Percentiles rank a stretch among this genome's conserved stretches.
Conservation (phyloP, 53 echinoderm and acorn worm species). For the Antedon mediterranea region DNA sequence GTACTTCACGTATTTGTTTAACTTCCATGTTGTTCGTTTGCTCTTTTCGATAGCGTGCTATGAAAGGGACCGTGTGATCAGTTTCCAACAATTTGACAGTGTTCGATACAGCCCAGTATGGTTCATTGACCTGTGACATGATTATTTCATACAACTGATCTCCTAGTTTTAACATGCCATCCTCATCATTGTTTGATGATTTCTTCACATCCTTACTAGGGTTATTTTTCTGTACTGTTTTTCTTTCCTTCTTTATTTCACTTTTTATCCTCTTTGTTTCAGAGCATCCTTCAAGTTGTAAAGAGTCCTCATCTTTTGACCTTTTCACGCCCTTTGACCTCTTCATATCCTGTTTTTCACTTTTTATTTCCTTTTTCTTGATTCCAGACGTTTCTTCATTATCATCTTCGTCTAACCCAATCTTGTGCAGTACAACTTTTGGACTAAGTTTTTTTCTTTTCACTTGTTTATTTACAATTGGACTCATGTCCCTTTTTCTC, state of each 20-base stretch:
- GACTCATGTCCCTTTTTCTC: background rate
- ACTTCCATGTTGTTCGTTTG: slow-evolving; percentile 72
- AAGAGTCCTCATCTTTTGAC: no score
- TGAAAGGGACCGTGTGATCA: slow-evolving; percentile 73
- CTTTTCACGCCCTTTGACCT: no score
- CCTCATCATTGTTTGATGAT: background rate
- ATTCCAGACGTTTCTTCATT: no score
- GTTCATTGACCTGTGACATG: background rate
- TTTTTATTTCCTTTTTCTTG: no score
- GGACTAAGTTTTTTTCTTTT: background rate
- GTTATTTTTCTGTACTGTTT: no score
- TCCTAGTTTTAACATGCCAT: background rate
- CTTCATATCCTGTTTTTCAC: no score
- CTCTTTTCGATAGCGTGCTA: slow-evolving; percentile 73
- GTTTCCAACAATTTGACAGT: slow-evolving; percentile 44
- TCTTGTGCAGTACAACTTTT: background rate
- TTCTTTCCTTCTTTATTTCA: no score
- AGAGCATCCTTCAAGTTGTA: no score
- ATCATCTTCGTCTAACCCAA: no score
- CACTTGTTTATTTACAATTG: background rate
- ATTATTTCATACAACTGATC: slow-evolving; percentile 7
- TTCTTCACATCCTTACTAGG: background rate
- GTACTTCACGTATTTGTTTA: slow-evolving; percentile 54
- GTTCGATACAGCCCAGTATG: slow-evolving; percentile 21
- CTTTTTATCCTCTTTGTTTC: no score